Conservation (phyloP, 2,113 vertebrate genomes). For the Bungarus multicinctus region DNA sequence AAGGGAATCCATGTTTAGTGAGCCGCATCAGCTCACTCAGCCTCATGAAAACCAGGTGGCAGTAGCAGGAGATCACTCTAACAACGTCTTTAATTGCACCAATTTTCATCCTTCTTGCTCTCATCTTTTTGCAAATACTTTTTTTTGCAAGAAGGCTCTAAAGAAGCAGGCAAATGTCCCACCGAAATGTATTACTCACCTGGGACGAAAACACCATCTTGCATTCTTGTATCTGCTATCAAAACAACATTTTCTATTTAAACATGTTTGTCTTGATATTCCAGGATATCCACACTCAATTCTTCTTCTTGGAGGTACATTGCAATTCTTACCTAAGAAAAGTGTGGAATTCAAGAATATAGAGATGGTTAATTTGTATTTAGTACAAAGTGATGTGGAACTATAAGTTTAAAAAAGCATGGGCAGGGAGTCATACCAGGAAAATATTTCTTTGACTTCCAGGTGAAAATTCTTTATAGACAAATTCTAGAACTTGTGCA, state of each 20-base stretch:
- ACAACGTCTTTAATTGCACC: background rate
- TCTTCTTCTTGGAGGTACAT: background rate
- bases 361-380: background rate
- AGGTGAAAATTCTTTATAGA: background rate
- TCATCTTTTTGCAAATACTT: background rate
- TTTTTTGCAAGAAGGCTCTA: background rate
- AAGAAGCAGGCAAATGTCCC: background rate
- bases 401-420: background rate
- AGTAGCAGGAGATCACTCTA: background rate
- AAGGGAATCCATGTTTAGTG: background rate
- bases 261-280: fast-evolving
- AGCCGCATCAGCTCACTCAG: background rate
- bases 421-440: background rate
- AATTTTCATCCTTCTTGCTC: background rate
- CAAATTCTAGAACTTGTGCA: background rate
- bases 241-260: background rate
- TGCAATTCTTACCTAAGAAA: background rate
- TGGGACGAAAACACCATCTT: background rate
- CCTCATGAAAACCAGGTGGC: background rate
- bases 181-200: background rate
- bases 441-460: background rate
- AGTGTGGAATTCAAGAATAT: background rate
- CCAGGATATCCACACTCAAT: background rate
- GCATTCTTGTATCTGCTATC: fast-evolving
- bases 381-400: background rate